Evolutionary conservation across 2,797 vertebrate species (phyloP).

Genomic region (Chelon auratus): DNA sequence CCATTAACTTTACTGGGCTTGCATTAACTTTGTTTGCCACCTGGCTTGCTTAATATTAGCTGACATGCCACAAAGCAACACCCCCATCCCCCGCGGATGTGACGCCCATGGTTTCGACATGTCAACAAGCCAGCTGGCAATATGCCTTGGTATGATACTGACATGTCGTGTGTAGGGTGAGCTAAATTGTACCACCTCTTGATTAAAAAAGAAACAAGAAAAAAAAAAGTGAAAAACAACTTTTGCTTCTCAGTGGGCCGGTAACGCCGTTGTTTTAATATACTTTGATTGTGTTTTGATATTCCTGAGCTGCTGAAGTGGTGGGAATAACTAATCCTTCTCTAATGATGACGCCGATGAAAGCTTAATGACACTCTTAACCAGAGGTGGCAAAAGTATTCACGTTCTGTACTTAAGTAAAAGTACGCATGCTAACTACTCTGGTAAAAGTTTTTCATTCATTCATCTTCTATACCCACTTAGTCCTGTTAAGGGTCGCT

Average conservation of each 20-base stretch:
- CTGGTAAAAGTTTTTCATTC: no score
- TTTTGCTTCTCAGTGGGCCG: conserved; percentile 31
- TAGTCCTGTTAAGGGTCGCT: no score
- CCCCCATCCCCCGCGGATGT: no score
- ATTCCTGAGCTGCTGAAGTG: conserved; percentile 68
- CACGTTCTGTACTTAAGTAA: no score
- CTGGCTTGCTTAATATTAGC: no score
- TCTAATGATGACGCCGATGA: conserved; percentile 85
- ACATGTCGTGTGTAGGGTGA: not conserved
- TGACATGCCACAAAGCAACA: no score
- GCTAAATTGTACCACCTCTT: not conserved
- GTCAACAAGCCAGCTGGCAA: conserved; percentile 7
- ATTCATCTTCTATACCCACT: no score
- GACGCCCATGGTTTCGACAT: conserved; percentile 6
- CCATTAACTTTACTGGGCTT: no score
- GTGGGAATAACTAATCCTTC: conserved; percentile 73
- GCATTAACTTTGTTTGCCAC: no score
- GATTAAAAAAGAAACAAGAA: conserved; percentile 3
- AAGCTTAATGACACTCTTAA: conserved; percentile 78
- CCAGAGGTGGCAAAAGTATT: not conserved
- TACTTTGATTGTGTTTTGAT: conserved; percentile 78
- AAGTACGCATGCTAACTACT: no score
- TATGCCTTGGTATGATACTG: not conserved
- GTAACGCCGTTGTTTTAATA: conserved; percentile 70
- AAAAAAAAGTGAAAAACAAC: conserved; percentile 17